Evolutionary conservation across 1,140 invertebrate genomes (phyloP), one percentile per base, ranked within the genome.

Genomic region (Cyrtorhinus lividipennis): DNA sequence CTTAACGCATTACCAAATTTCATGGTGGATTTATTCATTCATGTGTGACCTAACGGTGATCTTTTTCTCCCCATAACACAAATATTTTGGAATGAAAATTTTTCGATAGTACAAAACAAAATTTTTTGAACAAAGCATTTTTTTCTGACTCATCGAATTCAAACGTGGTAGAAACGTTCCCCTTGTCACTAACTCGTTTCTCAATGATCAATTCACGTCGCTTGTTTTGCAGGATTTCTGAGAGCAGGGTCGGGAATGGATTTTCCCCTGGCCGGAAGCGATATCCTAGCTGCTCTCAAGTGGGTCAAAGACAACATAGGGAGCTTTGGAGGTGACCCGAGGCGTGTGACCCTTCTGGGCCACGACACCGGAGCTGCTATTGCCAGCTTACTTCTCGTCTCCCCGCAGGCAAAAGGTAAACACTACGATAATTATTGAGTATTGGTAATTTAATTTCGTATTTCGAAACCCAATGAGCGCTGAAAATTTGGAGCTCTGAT

Each of bases 281-380:
- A 93, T 73, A 81, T 87, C 30, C 79, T 84, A 5, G 83, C 84
- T 71, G 87, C 81, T 0, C 74, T 92, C 25, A 76, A 77, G 57
- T 92, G 88, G 88, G 79, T 89, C 57, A 79, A 82, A 48, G 78
- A 80, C 64, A 91, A 93, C 71, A 84, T 90, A 20, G 83, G 78
- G 0, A 80, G 84, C 1, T 92, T 93, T 73, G 85, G 85, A 24
- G 89, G 88, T 0, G 89, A 94, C 75, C 81, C 86, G 0, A 75
- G 78, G 8, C 79, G 88, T 45, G 81, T 95, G 25, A 92, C 90
- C 2, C 71, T 95, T n/a, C 79, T 91, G 67, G 92, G 90, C 2
- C 88, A 93, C 71, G 87, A 87, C 53, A 85, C 87, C 1, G 92
- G 89, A 2, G 91, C 91, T 1, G 87, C 87, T 1, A 76, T 91